phyloP scores from a whole-genome alignment of 2,797 vertebrate genomes.

The Stomatorhinus walkeri region DNA sequence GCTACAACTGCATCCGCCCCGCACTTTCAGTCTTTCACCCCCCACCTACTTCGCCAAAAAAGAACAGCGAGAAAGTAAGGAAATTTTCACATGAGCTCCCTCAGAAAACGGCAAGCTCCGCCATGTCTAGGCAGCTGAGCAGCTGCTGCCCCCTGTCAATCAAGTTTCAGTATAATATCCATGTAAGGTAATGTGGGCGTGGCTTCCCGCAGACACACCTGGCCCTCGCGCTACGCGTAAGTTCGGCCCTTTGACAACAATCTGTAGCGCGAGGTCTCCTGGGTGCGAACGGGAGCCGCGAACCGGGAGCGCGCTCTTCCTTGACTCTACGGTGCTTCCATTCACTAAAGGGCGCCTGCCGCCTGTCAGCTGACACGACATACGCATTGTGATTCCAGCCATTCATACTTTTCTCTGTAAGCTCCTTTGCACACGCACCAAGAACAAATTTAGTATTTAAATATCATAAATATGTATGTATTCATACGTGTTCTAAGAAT shows the following conservation, averaged over 20 bases:
- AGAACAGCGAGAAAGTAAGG: constrained; percentile 47
- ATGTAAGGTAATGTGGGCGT: constrained; percentile 59
- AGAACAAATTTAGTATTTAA: not conserved
- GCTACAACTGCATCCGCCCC: constrained; percentile 36
- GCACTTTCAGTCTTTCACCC: constrained; percentile 34
- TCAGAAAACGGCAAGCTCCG: constrained; percentile 52
- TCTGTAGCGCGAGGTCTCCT: not conserved
- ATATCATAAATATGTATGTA: not conserved
- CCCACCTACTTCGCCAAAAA: constrained; percentile 13
- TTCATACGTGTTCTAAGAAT: not conserved
- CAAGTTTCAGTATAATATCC: constrained; percentile 52
- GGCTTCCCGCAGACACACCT: constrained; percentile 48
- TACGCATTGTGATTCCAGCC: not conserved
- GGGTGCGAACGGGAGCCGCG: not conserved
- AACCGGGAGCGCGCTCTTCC: not conserved
- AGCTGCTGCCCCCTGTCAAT: constrained; percentile 58
- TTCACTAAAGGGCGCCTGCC: not conserved
- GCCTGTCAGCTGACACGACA: constrained; percentile 1
- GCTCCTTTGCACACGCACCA: not conserved
- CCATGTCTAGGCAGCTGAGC: constrained; percentile 56
- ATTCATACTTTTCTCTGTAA: not conserved
- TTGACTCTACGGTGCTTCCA: not conserved
- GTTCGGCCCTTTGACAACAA: constrained; percentile 11
- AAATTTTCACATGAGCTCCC: constrained; percentile 40
- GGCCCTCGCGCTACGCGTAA: constrained; percentile 32